Evolutionary conservation across 2,797 vertebrate species (phyloP).

Genomic region (Oryzias sinensis): DNA sequence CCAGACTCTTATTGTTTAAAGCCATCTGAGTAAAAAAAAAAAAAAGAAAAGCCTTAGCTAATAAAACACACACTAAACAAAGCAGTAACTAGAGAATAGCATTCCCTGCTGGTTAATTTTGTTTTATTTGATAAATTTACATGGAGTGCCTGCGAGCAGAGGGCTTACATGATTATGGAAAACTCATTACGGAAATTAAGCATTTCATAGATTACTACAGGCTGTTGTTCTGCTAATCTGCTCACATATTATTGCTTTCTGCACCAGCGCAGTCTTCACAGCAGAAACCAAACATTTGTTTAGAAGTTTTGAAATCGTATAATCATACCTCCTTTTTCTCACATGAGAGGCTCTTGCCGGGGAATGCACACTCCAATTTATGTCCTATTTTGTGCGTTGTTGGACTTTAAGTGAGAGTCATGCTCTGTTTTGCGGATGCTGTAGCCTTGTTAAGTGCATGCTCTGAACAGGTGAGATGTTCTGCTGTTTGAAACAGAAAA

Average conservation of each 20-base stretch:
- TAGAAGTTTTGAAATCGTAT: constrained; percentile 50
- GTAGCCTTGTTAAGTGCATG: background rate
- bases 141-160: constrained; percentile 58
- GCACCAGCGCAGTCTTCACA: constrained; percentile 64
- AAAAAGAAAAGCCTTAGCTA: constrained; percentile 18
- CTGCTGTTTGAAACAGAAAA: background rate
- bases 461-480: too few relatives aligned
- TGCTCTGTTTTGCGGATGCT: background rate
- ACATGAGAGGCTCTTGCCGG: constrained; percentile 12
- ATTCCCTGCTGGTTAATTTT: constrained; percentile 54
- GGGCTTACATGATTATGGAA: constrained; percentile 73
- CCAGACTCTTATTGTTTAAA: constrained; percentile 18
- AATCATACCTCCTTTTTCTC: constrained; percentile 17
- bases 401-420: constrained; percentile 17
- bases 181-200: constrained; percentile 76
- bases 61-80: constrained; percentile 46
- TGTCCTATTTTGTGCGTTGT: constrained; percentile 22
- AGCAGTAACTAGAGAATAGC: constrained; percentile 58
- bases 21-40: constrained; percentile 13
- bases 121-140: constrained; percentile 64
- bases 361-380: constrained; percentile 21
- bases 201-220: constrained; percentile 77
- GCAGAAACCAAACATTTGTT: constrained; percentile 67
- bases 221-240: constrained; percentile 73
- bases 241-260: constrained; percentile 65